Conservation (phyloP, 2,888 invertebrate species). For the Tipula lateralis region DNA sequence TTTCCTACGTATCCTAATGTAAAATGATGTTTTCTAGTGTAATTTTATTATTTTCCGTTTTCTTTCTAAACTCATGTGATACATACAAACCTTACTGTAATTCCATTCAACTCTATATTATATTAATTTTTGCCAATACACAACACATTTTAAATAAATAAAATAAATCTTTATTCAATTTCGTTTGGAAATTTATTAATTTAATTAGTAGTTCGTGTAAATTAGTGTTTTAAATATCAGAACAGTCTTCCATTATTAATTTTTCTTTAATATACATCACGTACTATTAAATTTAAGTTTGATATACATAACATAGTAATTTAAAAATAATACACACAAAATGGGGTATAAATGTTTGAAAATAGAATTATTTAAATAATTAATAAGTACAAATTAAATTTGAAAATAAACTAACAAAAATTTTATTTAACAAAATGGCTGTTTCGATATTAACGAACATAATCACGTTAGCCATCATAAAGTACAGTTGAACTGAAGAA, state of each 20-base stretch:
- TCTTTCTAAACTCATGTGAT: not conserved
- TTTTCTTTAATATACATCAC: not conserved
- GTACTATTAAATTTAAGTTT: not conserved
- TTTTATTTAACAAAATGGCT: not conserved
- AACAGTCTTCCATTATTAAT: not conserved
- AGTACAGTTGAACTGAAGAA: too few species aligned
- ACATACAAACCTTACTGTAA: not conserved
- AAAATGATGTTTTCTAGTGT: slow-evolving; percentile 25
- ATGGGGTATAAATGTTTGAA: not conserved
- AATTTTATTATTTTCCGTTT: not conserved
- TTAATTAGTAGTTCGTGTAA: not conserved
- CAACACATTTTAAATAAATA: not conserved
- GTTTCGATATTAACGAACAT: not conserved
- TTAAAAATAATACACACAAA: not conserved
- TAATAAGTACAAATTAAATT: not conserved
- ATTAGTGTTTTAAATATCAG: not conserved
- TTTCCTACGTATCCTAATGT: slow-evolving; percentile 66
- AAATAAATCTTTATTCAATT: not conserved
- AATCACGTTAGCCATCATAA: too few species aligned
- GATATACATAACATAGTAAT: too few species aligned
- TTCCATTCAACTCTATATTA: not conserved
- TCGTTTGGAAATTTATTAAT: not conserved
- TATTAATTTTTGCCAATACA: not conserved
- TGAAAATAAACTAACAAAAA: not conserved
- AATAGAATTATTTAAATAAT: not conserved